Base-by-base conservation (phyloP, 2,888 invertebrate genomes). In the Dorcus parallelipipedus region DNA sequence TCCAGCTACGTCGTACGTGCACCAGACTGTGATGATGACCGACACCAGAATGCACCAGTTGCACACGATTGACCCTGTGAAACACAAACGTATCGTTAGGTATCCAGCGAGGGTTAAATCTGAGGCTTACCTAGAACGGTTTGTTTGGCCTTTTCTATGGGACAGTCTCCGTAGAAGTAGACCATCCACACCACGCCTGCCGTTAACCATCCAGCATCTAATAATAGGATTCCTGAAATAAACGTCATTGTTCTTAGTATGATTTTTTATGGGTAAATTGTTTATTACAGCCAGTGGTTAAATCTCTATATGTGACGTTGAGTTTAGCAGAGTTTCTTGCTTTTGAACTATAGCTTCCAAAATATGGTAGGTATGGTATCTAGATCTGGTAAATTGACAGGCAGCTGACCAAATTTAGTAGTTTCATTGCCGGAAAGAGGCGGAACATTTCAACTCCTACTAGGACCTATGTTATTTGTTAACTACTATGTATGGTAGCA, bases 1-100 rank as follows among this genome's bases (percentile, higher is more conserved):
- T 10, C 93, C 93, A n/a, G 92, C 93, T 1, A 90, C 83, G 78
- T 93, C 93, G 78, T 90, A 93, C 2, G 90, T 89, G 77, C 93
- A 93, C 91, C 92, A 93, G 39, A 90, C 86, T 4, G 90, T 90
- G 65, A 90, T 84, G 62, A 90, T 73, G 53, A 91, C 85, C 58
- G 87, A 86, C 56, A 89, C 81, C 61, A 91, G 76, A 62, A 92
- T 84, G 65, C 87, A 84, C 86, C 89, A 89, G 76, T 90, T 91
- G 76, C 88, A 89, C 68, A 91, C 84, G 66, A 91, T 86, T 74
- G 91, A 83, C 67, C 88, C 90, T 90, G 76, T 3, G 72, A 71
- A 48, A 54, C 10, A 53, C 10, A 9, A 9, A 33, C 50, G 26
- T 9, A 7, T 14, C 33, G n/a, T 51, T 7, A 14, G 14, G 14